A percentile compares a stretch with the other conserved stretches of the same genome.
phyloP scores from a whole-genome alignment of 2,797 vertebrate genomes.

The Ctenochaetus hawaiiensis region DNA sequence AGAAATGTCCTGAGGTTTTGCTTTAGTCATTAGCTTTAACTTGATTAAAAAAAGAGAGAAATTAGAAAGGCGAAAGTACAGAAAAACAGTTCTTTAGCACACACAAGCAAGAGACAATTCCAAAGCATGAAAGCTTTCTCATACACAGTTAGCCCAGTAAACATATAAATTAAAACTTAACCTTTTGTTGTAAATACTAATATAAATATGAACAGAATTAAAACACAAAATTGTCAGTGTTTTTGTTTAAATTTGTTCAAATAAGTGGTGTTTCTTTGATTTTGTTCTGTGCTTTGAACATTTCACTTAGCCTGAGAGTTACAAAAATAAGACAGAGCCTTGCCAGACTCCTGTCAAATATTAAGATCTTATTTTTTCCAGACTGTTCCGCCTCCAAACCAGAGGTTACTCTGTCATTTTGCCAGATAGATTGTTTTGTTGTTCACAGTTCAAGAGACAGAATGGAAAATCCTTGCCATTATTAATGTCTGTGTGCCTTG shows the following conservation, averaged over 20 bases:
- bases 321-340: neutral
- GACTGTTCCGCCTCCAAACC: neutral
- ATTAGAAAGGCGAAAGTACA: neutral
- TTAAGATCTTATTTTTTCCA: neutral
- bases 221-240: neutral
- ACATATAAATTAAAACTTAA: neutral
- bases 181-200: neutral
- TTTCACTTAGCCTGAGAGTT: neutral
- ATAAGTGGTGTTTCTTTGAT: neutral
- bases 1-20: neutral
- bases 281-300: neutral
- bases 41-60: neutral
- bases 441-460: constrained; percentile 20
- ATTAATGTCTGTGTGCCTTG: constrained; percentile 20
- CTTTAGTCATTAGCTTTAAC: neutral
- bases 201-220: neutral
- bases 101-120: neutral
- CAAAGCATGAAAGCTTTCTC: neutral
- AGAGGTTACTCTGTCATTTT: neutral
- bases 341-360: neutral
- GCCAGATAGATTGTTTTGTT: constrained; percentile 21
- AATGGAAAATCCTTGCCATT: constrained; percentile 7
- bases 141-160: neutral
- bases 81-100: neutral
- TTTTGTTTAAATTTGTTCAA: neutral